A percentile compares a stretch with the other conserved stretches of the same genome.
Evolutionary conservation across 2,888 invertebrate genomes (phyloP).

Genomic region (Esperia sulphurella): DNA sequence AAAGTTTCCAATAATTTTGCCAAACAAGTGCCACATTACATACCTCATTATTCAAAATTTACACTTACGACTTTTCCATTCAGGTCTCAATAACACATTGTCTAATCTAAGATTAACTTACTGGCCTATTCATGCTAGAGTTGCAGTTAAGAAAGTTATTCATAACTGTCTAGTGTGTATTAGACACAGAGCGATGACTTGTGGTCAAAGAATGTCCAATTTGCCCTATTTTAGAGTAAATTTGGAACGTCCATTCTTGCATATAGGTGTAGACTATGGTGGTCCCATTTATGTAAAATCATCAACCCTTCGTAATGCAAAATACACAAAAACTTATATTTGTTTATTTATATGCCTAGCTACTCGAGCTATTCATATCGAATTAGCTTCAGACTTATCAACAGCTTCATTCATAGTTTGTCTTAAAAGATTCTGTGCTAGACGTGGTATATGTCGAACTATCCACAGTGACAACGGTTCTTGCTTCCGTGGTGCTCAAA

Average conservation of each 20-base stretch:
- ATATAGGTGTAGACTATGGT: slow-evolving; percentile 14
- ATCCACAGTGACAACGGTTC: too few relatives aligned
- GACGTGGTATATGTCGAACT: too few relatives aligned
- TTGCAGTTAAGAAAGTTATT: slow-evolving; percentile 4
- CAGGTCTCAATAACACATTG: slow-evolving; percentile 10
- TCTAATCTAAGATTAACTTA: slow-evolving; percentile 4
- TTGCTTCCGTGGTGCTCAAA: too few relatives aligned
- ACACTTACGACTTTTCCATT: slow-evolving; percentile 7
- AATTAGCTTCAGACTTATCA: slow-evolving; percentile 4
- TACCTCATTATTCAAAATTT: slow-evolving; percentile 4
- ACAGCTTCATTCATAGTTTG: slow-evolving; percentile 1
- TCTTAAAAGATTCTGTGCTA: background rate
- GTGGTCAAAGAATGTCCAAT: slow-evolving; percentile 12
- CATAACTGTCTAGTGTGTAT: slow-evolving; percentile 4
- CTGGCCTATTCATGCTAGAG: slow-evolving; percentile 4
- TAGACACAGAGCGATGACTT: slow-evolving; percentile 9
- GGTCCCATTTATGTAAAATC: slow-evolving; percentile 11
- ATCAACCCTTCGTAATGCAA: slow-evolving; percentile 7
- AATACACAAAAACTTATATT: slow-evolving; percentile 7
- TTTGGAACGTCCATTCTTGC: slow-evolving; percentile 9
- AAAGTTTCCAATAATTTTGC: slow-evolving; percentile 11
- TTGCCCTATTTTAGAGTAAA: slow-evolving; percentile 10
- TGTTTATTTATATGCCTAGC: slow-evolving; percentile 8
- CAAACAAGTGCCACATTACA: slow-evolving; percentile 12
- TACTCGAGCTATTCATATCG: slow-evolving; percentile 3